Conservation (phyloP, 2,113 vertebrate genomes). For the Pyrgilauda ruficollis region DNA sequence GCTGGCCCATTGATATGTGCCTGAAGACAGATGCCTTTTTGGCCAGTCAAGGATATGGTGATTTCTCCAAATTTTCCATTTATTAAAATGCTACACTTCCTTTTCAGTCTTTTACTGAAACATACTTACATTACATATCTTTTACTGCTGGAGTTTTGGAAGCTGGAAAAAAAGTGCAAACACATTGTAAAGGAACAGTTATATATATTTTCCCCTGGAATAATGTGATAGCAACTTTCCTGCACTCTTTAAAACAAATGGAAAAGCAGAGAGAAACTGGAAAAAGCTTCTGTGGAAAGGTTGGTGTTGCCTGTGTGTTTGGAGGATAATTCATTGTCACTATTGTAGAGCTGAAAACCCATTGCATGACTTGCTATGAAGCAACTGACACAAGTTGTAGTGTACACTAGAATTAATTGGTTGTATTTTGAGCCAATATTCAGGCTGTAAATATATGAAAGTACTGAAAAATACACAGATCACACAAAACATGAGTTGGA, state of each 20-base stretch:
- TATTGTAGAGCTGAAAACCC: not conserved
- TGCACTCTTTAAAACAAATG: not conserved
- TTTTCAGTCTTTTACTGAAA: too few species aligned
- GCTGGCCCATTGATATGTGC: not conserved
- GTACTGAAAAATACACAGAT: not conserved
- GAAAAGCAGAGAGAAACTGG: constrained; percentile 23
- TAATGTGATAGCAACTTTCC: constrained; percentile 15
- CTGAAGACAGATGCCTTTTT: not conserved
- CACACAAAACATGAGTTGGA: not conserved
- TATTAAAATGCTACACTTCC: not conserved
- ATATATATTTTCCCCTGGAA: constrained; percentile 12
- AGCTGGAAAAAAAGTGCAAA: not conserved
- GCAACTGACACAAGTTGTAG: not conserved
- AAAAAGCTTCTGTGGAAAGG: not conserved
- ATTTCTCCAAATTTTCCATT: not conserved
- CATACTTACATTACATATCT: too few species aligned
- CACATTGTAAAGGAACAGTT: not conserved
- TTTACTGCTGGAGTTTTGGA: not conserved
- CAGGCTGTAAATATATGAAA: not conserved
- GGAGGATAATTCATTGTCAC: not conserved
- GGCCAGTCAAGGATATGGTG: not conserved
- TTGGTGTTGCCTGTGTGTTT: not conserved
- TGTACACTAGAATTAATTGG: not conserved
- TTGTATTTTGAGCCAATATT: not conserved
- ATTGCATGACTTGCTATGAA: not conserved